A percentile compares a stretch with the other conserved stretches of the same genome.
These are phyloP conservation scores for Teleogryllus oceanicus DNA, from an alignment of 2,888 invertebrate species.

Conservation along the genomic window DNA sequence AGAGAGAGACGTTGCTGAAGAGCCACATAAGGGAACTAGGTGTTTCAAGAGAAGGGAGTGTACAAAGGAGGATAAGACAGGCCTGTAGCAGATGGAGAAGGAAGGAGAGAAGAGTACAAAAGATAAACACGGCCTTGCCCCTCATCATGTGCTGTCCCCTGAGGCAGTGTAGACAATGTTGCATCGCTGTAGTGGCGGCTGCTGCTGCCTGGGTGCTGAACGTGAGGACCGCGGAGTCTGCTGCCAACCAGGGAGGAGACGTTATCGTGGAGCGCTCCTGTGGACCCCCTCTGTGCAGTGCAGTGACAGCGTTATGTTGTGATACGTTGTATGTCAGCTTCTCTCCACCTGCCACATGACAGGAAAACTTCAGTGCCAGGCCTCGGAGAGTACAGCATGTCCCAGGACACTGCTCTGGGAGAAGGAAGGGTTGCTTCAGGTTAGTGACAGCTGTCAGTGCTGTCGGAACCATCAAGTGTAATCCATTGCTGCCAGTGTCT, in stretches of 20 bases:
- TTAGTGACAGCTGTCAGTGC: slow-evolving; percentile 28
- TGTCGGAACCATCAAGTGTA: background rate
- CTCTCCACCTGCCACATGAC: slow-evolving; percentile 32
- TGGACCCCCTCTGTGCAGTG: background rate
- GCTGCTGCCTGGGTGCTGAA: slow-evolving; percentile 11
- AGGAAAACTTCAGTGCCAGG: slow-evolving; percentile 32
- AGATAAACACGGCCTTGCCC: slow-evolving; percentile 34
- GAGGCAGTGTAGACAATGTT: slow-evolving; percentile 26
- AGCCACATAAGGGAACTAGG: slow-evolving; percentile 23
- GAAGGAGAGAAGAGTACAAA: slow-evolving; percentile 29
- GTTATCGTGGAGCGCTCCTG: background rate
- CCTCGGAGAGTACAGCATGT: slow-evolving; percentile 37
- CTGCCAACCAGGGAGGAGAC: background rate
- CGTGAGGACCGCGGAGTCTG: slow-evolving; percentile 25
- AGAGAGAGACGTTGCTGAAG: background rate
- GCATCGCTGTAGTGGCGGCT: slow-evolving; percentile 23
- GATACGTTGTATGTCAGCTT: slow-evolving; percentile 18
- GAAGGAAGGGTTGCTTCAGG: slow-evolving; percentile 37
- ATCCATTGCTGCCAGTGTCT: background rate
- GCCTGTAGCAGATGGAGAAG: slow-evolving; percentile 19
- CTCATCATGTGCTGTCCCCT: slow-evolving; percentile 30
- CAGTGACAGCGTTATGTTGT: background rate
- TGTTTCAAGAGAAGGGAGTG: slow-evolving; percentile 27
- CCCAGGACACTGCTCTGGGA: slow-evolving; percentile 35
- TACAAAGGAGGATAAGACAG: slow-evolving; percentile 32